Base-by-base conservation (phyloP, 2,888 invertebrate genomes). In the Omphaloscelis lunosa region DNA sequence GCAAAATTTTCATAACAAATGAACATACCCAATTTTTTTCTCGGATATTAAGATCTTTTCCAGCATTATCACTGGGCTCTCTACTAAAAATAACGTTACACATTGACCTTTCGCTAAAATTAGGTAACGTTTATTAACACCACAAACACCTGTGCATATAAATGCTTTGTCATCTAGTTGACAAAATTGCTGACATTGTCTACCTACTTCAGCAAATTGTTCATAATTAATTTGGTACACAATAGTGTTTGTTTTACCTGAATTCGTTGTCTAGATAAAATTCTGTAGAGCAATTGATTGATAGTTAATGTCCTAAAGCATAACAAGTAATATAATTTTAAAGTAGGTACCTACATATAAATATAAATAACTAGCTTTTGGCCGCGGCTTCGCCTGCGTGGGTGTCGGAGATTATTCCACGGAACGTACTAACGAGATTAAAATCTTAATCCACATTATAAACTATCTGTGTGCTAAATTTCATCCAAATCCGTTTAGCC, bases 61-160 rank as follows among this genome's bases (percentile, higher is more conserved):
- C 15, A 77, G 15, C 48, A 29, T 17, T 48, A 62, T 39, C 39
- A 63, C 29, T 41, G 58, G 34, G 34, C 41, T 51, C n/a, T n/a
- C 23, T 34, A 11, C 34, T 65, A 72, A 82, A 72, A 82, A 72
- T 69, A 70, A 74, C 66, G 67, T 74, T 79, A 48, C 69, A 70
- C 66, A 67, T 83, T 82, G 73, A 83, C 66, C 74, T 79, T 70
- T 59, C 1, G 17, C 20, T 67, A 53, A 27, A 74, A 70, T 70
- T 62, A 62, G 74, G 70, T 29, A 53, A 61, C 23, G 41, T 41
- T 65, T 63, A 71, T 73, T 65, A 70, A 53, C 29, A 59, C 34
- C 11, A 45, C 63, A 56, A 58, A 72, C 83, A 80, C 69, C 61
- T 80, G 61, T 51, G 29, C 39, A 20, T 29, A 27, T 58, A 39